These are phyloP conservation scores for Nycticryphes semicollaris DNA, from an alignment of 2,113 vertebrate species.

Conservation along the genomic window DNA sequence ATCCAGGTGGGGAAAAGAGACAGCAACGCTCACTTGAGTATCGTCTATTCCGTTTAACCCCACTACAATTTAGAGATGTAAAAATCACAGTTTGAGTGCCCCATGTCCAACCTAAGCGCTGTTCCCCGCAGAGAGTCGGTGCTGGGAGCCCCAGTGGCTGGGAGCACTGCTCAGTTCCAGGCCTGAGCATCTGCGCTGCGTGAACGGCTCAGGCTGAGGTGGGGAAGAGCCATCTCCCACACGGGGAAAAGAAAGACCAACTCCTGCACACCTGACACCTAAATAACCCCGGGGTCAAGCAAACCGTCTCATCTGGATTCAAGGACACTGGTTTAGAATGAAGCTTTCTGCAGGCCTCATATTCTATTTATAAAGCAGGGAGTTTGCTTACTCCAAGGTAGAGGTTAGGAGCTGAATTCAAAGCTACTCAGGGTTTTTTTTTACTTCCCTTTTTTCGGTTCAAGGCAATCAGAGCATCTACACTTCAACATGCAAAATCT, in stretches of 20 bases:
- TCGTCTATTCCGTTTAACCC: not conserved
- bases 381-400: not conserved
- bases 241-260: not conserved
- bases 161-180: too few species aligned
- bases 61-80: not conserved
- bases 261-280: not conserved
- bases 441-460: not conserved
- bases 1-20: not conserved
- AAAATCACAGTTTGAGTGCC: not conserved
- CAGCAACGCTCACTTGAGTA: not conserved
- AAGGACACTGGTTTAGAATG: not conserved
- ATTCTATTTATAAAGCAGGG: not conserved
- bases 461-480: not conserved
- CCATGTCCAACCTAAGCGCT: not conserved
- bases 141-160: too few species aligned
- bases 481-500: not conserved
- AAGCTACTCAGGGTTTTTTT: not conserved
- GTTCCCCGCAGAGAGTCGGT: not conserved
- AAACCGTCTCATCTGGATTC: not conserved
- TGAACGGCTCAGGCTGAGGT: fast-evolving
- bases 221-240: not conserved
- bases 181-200: too few species aligned
- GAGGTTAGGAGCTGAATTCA: not conserved
- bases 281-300: not conserved
- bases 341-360: not conserved